Percentiles rank a stretch among this genome's conserved stretches.
phyloP scores from a whole-genome alignment of 2,113 vertebrate species.

The Procavia capensis region DNA sequence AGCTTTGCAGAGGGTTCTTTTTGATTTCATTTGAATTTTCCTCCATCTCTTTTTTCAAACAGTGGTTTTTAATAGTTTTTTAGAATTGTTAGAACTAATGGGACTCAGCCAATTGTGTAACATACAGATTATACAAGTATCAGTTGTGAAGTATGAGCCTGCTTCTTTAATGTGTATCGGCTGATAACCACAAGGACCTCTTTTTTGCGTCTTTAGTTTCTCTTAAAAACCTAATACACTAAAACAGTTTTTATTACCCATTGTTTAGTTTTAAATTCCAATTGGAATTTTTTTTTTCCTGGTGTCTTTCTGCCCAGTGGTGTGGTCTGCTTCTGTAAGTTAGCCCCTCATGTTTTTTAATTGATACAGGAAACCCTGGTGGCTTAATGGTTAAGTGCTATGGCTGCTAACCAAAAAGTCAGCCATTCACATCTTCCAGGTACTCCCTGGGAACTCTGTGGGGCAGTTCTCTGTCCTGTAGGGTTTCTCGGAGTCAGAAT shows the following conservation, averaged over 20 bases:
- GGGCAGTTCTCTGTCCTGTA: too few relatives aligned
- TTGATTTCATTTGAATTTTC: background rate
- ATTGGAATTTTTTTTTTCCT: background rate
- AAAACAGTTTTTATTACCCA: background rate
- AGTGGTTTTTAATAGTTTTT: slow-evolving; percentile 69
- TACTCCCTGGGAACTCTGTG: too few relatives aligned
- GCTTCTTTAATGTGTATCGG: background rate
- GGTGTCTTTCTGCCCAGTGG: slow-evolving; percentile 16
- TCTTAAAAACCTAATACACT: background rate
- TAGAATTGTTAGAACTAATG: slow-evolving; percentile 73
- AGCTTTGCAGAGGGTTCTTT: background rate
- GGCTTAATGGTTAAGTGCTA: too few relatives aligned
- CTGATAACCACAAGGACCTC: background rate
- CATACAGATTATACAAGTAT: background rate
- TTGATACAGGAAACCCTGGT: background rate
- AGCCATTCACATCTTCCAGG: too few relatives aligned
- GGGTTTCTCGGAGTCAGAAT: too few relatives aligned
- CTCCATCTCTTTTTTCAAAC: slow-evolving; percentile 55
- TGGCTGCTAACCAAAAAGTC: too few relatives aligned
- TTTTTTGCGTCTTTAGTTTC: background rate
- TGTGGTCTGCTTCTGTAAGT: background rate
- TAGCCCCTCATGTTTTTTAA: background rate
- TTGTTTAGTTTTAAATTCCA: slow-evolving; percentile 27
- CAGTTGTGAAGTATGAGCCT: slow-evolving; percentile 16
- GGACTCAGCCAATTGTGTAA: slow-evolving; percentile 69